Evolutionary conservation across 2,797 vertebrate genomes (phyloP), one percentile per base, ranked within the genome.

Genomic region (Botia kubotai): DNA sequence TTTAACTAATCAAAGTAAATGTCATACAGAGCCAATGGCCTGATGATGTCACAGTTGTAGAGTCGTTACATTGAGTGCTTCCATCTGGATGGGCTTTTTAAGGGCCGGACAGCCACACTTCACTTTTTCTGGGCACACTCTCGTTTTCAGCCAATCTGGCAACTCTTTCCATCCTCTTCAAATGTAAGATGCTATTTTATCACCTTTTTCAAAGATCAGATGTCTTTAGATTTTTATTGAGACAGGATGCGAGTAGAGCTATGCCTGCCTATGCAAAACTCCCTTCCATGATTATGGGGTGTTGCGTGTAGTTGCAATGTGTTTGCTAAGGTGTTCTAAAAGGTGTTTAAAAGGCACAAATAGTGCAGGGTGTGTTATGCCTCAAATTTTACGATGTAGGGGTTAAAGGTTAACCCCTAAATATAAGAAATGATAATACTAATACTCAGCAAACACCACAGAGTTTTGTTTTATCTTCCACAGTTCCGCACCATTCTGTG

Each of bases 1-100:
- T 80, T 83, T 80, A 84, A 75, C 82, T 87, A 85, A 87, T 87
- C 86, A 87, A 68, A 57, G 77, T 23, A 82, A 83, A 82, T 85
- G 84, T 77, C 75, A 72, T 68, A n/a, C 48, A 70, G 67, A 82
- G 82, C 76, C 39, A 48, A 16, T 80, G 76, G 57, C 60, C 74
- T 63, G 74, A 53, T 83, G 72, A 73, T 68, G 77, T 76, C 77
- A 77, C 74, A 52, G 39, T 39, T 73, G 65, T 77, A 69, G 69
- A 80, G 68, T 67, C 19, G 70, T 85, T 78, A 83, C 55, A 73
- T 23, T 68, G 78, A 74, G 68, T 77, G 78, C 21, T 67, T 79
- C 84, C 83, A 85, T 87, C 84, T 87, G 85, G 81, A 48, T 53
- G 66, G 53, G 60, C 62, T 73, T 76, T 79, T 52, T 60, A 67